Evolutionary conservation across 2,113 vertebrate genomes (phyloP), one percentile per base, ranked within the genome.

Genomic region (Cololabis saira): DNA sequence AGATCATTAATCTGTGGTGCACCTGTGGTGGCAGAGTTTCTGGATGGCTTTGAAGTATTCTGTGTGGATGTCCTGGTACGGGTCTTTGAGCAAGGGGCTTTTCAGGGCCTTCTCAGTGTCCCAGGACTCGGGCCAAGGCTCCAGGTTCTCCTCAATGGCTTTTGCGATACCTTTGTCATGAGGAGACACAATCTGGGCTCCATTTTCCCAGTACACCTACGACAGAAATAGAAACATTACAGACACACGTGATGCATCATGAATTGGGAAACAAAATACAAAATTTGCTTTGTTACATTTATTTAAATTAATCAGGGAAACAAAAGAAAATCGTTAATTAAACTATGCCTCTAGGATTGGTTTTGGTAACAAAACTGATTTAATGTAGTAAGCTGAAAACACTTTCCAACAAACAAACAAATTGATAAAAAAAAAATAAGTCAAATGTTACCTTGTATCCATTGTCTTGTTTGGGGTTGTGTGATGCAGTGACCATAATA

Each of bases 391-490:
- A 37, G 33, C 6, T 9, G 10, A 11, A 37, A 37, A 11, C 33
- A 37, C 6, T 37, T 11, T 37, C 3, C 8, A 8, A 30, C 30
- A 30, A 9, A 37, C 24, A 37, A 37, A 37, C 6, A 37, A 37
- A 37, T 3, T 27, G 24, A 27, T 2, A 27, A 27, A 24, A 62
- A 12, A 27, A 5, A 27, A 27, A 24, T 51, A 12, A 0, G 30
- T 37, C 19, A 49, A 21, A 24, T 2, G 13, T 55, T 77, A 97
- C 98, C 96, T 99, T 99, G 74, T 99, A 99, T 18, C 98, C 98
- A 15, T 99, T 98, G 85, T 99, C 98, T 74, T 98, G 93, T 89
- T 99, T 99, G 11, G 98, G 98, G 72, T 99, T 99, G 85, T 99
- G 98, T 0, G 97, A 99, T 18, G 97, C 97, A 0, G 98, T 99